Percentiles rank a stretch among this genome's conserved stretches.
Evolutionary conservation across 2,797 vertebrate genomes (phyloP).

Genomic region (Poeciliopsis presidionis): DNA sequence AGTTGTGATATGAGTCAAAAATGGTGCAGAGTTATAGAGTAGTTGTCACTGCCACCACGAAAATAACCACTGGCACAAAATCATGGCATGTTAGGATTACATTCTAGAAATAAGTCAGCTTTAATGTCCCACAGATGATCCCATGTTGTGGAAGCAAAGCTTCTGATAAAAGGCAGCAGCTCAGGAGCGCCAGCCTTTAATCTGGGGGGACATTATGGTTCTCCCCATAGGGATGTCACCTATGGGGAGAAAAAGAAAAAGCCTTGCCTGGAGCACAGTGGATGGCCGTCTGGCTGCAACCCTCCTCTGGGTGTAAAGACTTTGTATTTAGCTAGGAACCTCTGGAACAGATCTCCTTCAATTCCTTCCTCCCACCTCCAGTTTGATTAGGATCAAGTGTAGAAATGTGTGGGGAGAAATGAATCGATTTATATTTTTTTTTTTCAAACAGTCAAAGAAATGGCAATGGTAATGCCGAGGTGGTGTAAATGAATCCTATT

Average conservation of each 20-base stretch:
- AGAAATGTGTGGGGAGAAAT: conserved; percentile 55
- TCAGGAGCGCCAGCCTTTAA: conserved; percentile 67
- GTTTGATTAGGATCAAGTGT: conserved; percentile 65
- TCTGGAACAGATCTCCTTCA: conserved; percentile 29
- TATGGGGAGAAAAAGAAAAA: conserved; percentile 53
- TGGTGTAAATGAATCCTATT: conserved; percentile 83
- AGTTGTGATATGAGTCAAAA: not conserved
- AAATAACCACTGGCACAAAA: conserved; percentile 32
- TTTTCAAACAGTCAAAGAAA: conserved; percentile 71
- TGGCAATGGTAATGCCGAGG: conserved; percentile 70
- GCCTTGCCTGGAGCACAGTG: conserved; percentile 55
- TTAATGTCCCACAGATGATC: conserved; percentile 68
- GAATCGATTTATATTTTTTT: conserved; percentile 59
- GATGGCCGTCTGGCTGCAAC: conserved; percentile 47
- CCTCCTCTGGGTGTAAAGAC: conserved; percentile 47
- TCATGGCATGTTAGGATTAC: conserved; percentile 49
- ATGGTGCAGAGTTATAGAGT: not conserved
- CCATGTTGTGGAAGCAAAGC: conserved; percentile 66
- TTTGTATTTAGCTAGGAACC: conserved; percentile 49
- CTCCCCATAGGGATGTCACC: conserved; percentile 55
- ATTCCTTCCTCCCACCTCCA: conserved; percentile 34
- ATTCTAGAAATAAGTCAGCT: conserved; percentile 56
- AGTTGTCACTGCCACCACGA: conserved; percentile 4
- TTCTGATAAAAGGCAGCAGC: conserved; percentile 63
- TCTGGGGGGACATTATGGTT: conserved; percentile 66